phyloP scores from a whole-genome alignment of 2,888 invertebrate species.

The Alentia gelatinosa region DNA sequence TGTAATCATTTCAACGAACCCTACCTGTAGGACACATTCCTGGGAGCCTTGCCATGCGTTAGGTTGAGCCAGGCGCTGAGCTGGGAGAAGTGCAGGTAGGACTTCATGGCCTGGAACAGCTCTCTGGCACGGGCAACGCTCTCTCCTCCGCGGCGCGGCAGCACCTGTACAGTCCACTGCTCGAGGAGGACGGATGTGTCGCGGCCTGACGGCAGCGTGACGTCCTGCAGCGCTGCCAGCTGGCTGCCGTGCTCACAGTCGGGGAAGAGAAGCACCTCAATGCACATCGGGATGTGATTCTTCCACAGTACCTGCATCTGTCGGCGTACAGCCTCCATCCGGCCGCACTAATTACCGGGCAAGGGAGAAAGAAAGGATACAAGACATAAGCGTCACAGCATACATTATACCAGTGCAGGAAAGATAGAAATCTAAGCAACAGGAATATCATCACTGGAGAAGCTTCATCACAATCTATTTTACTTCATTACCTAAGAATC shows the following conservation, averaged over 20 bases:
- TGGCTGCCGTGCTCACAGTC: slow-evolving; percentile 84
- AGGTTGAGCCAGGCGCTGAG: slow-evolving; percentile 92
- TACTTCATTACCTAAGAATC: too few relatives aligned
- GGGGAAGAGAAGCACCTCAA: slow-evolving; percentile 90
- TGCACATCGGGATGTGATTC: slow-evolving; percentile 88
- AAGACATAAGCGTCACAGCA: background rate
- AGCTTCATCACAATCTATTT: too few relatives aligned
- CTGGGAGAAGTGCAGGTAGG: slow-evolving; percentile 97
- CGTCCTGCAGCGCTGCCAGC: slow-evolving; percentile 78
- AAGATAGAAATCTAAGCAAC: too few relatives aligned
- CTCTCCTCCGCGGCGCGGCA: slow-evolving; percentile 60
- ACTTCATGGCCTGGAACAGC: slow-evolving; percentile 94
- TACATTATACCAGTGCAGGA: too few relatives aligned
- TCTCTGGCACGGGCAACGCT: slow-evolving; percentile 68
- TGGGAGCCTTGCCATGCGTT: slow-evolving; percentile 80
- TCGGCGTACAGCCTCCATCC: slow-evolving; percentile 82
- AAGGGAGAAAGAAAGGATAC: background rate
- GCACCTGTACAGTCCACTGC: slow-evolving; percentile 88
- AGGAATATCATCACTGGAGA: too few relatives aligned
- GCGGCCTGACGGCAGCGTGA: slow-evolving; percentile 74
- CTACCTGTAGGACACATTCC: slow-evolving; percentile 85
- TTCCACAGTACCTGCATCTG: slow-evolving; percentile 86
- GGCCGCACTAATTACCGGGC: slow-evolving; percentile 82
- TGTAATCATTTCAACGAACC: too few relatives aligned
- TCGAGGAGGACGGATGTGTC: slow-evolving; percentile 86